Evolutionary conservation across 2,797 vertebrate species (phyloP), one percentile per base, ranked within the genome.

Genomic region (Pachyuromys duprasi): DNA sequence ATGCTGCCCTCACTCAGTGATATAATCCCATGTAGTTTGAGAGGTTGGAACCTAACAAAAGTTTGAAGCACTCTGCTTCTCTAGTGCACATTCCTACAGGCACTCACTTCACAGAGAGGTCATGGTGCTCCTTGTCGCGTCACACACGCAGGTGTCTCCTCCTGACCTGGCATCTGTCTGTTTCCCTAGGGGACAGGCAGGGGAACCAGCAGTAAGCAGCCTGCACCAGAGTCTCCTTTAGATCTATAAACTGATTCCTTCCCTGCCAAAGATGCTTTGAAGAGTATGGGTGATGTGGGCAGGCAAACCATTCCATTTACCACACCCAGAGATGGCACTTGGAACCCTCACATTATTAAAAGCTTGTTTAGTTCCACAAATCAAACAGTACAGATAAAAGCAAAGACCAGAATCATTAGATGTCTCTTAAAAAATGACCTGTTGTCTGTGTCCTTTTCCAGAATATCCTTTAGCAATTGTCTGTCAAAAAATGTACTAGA

Each of bases 21-120:
- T 49, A 17, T 7, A 67, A 33, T 31, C 28, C 62, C 28, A 65
- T 33, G 65, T 7, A 33, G 28, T 49, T 3, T 67, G 26, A 22
- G 18, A 11, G 49, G 17, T 13, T 28, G 2, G 15, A 33, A 8
- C 33, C 17, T 83, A 67, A 93, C 80, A 67, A 84, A 57, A 57
- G 57, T 96, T 57, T 65, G 1, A 88, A 79, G 12, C 67, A 36
- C 26, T 70, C 24, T 11, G 70, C 82, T 95, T 93, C 62, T 89
- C 33, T 42, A 42, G 49, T 60, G 42, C n/a, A 70, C 33, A 75
- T 36, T 72, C 39, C 72, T 69, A 39, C 14, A 36, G 53, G 33
- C 22, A 84, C 14, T 79, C 53, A 49, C 12, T 90, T 78, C 75
- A 45, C 62, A 39, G 65, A 13, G 20, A 92, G 74, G n/a, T 89